Conservation (phyloP, 2,797 vertebrate species). For the Artibeus jamaicensis region DNA sequence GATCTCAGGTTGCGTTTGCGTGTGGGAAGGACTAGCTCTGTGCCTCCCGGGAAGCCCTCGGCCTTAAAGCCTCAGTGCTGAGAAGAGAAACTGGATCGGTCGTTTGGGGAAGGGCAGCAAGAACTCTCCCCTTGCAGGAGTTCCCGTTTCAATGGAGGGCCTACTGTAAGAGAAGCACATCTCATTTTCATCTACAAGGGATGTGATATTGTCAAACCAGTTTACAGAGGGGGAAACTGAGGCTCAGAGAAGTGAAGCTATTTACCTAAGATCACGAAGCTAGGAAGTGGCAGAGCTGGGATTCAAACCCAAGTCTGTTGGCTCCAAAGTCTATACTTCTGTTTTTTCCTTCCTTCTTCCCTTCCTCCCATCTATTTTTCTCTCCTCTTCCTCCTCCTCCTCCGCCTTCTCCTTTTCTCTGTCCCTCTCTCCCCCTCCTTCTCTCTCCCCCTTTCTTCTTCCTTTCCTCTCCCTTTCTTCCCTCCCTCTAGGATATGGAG, state of each 20-base stretch:
- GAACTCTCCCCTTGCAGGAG: not conserved
- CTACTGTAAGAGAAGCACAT: not conserved
- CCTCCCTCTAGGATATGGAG: not conserved
- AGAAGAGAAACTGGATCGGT: not conserved
- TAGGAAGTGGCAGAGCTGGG: not conserved
- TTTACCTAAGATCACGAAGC: not conserved
- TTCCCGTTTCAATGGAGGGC: not conserved
- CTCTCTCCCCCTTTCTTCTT: not conserved
- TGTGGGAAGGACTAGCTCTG: not conserved
- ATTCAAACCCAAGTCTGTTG: not conserved
- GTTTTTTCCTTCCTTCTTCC: too few species aligned
- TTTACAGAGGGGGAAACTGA: not conserved
- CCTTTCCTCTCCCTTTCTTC: not conserved
- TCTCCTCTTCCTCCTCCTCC: not conserved
- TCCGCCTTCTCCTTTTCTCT: not conserved
- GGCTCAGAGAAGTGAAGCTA: not conserved
- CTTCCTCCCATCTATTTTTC: not conserved
- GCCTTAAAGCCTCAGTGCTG: not conserved
- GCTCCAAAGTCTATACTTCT: not conserved
- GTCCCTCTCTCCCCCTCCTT: not conserved
- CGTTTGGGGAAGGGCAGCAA: too few species aligned
- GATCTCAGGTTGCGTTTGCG: not conserved
- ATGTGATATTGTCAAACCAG: accelerated
- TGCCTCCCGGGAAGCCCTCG: not conserved
- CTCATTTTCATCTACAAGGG: not conserved